A percentile compares a stretch with the other conserved stretches of the same genome.
phyloP scores from a whole-genome alignment of 2,888 invertebrate genomes.

The Villa cingulata region DNA sequence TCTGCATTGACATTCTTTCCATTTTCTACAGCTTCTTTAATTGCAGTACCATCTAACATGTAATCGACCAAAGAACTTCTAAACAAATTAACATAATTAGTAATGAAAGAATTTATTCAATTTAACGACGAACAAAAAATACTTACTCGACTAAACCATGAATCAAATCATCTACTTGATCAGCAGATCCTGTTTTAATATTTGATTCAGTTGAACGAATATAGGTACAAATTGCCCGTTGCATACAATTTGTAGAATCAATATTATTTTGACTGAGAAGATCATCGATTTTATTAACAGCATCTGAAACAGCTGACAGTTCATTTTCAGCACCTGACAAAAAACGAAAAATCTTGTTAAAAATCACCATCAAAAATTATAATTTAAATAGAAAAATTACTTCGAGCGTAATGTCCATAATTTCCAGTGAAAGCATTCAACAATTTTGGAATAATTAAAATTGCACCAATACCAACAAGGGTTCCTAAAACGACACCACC shows the following conservation, averaged over 20 bases:
- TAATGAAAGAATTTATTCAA: too few relatives aligned
- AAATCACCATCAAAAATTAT: too few relatives aligned
- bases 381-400: constrained; percentile 23
- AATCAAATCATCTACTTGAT: constrained; percentile 49
- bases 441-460: constrained; percentile 65
- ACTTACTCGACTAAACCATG: constrained; percentile 48
- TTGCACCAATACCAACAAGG: constrained; percentile 65
- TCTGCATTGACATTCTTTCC: constrained; percentile 39
- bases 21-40: constrained; percentile 54
- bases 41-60: constrained; percentile 55
- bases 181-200: constrained; percentile 46
- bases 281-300: constrained; percentile 51
- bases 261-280: constrained; percentile 54
- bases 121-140: background rate
- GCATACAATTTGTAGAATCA: constrained; percentile 57
- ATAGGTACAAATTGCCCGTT: constrained; percentile 56
- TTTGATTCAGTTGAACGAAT: constrained; percentile 56
- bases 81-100: constrained; percentile 8
- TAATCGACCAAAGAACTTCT: constrained; percentile 56
- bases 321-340: constrained; percentile 44
- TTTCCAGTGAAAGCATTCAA: constrained; percentile 56
- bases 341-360: too few relatives aligned
- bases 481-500: constrained; percentile 72
- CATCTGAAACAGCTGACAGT: constrained; percentile 45
- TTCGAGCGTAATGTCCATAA: constrained; percentile 56